Conservation (phyloP, 2,113 vertebrate genomes). For the Egretta garzetta region DNA sequence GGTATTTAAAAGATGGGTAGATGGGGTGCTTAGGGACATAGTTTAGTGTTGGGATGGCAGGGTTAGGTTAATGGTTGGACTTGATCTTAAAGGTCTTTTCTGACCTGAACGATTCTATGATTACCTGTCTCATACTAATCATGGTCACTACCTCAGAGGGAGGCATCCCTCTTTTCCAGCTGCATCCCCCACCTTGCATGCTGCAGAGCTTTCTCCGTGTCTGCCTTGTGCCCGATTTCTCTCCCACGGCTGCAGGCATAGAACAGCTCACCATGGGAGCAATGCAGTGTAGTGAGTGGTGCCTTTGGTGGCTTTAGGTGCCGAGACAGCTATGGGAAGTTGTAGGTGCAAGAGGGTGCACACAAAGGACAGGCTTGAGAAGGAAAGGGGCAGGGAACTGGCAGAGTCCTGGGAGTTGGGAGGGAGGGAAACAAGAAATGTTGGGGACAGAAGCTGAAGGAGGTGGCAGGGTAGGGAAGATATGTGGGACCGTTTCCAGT, state of each 20-base stretch:
- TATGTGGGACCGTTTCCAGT: background rate
- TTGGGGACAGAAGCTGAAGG: background rate
- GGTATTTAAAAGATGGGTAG: too few species aligned
- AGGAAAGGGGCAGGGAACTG: background rate
- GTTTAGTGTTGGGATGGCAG: too few species aligned
- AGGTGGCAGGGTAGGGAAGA: background rate
- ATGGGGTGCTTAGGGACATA: too few species aligned
- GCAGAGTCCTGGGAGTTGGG: rapidly evolving
- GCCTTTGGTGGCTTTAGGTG: background rate
- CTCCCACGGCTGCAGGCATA: background rate
- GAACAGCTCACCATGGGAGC: background rate
- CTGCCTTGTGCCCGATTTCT: background rate
- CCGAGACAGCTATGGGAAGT: background rate
- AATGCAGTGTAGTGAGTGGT: rapidly evolving
- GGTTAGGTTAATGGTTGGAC: too few species aligned
- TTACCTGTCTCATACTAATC: background rate
- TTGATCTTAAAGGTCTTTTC: too few species aligned
- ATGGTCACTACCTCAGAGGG: background rate
- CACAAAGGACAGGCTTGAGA: background rate
- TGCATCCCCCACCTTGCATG: background rate
- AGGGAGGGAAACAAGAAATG: background rate
- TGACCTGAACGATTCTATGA: too few species aligned
- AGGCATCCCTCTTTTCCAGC: background rate
- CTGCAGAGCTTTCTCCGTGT: rapidly evolving
- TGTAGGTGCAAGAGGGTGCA: background rate